phyloP scores from a whole-genome alignment of 2,113 vertebrate genomes.

The Camelus dromedarius region DNA sequence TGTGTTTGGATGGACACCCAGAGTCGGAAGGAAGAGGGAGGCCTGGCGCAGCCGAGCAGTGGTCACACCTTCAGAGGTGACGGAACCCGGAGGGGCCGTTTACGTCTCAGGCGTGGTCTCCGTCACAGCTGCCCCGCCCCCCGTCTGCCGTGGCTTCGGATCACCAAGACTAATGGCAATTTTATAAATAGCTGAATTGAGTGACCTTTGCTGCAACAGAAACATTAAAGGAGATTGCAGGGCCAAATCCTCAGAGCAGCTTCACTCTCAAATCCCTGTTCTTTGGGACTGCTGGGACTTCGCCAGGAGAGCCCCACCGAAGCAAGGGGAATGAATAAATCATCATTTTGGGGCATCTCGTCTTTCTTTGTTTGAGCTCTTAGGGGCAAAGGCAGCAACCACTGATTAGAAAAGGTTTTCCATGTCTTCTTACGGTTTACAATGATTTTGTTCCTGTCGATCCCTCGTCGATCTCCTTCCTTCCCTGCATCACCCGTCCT shows the following conservation, averaged over 20 bases:
- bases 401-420: background rate
- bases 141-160: constrained; percentile 26
- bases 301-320: constrained; percentile 71
- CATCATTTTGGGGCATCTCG: background rate
- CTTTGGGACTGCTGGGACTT: constrained; percentile 70
- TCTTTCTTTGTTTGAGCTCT: constrained; percentile 53
- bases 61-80: background rate
- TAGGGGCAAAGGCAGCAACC: constrained; percentile 36
- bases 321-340: constrained; percentile 72
- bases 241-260: constrained; percentile 51
- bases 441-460: background rate
- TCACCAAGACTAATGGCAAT: constrained; percentile 64
- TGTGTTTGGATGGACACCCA: background rate
- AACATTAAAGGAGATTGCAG: constrained; percentile 74
- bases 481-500: background rate
- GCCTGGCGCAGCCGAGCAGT: background rate
- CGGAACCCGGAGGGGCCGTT: background rate
- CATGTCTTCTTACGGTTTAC: constrained; percentile 27
- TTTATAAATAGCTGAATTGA: constrained; percentile 68
- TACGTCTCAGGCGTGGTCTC: background rate
- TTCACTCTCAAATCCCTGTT: background rate
- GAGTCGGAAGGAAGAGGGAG: background rate
- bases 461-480: background rate
- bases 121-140: background rate
- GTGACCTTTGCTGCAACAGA: constrained; percentile 65